These are phyloP conservation scores for Microctonus brassicae DNA, from an alignment of 2,888 invertebrate genomes.

Conservation along the genomic window DNA sequence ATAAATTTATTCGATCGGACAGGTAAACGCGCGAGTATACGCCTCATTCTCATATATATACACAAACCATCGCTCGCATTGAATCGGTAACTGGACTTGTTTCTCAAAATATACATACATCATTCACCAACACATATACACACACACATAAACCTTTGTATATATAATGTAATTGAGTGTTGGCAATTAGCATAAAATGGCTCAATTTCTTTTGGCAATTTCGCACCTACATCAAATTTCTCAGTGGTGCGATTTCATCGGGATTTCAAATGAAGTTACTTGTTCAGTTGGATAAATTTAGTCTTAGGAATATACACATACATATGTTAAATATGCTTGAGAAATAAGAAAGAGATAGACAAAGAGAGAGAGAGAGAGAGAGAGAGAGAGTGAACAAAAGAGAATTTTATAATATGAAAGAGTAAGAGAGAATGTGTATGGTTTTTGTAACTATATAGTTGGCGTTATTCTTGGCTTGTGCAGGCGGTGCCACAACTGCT, in stretches of 20 bases:
- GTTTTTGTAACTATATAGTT: neutral
- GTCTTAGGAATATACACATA: neutral
- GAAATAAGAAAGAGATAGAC: neutral
- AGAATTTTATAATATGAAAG: no score
- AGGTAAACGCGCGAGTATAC: neutral
- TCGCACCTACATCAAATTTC: conserved; percentile 36
- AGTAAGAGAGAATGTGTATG: neutral
- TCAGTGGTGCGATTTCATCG: neutral
- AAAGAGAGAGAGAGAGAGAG: neutral
- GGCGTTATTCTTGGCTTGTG: neutral
- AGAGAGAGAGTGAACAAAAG: neutral
- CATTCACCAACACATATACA: neutral
- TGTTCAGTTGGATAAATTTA: conserved; percentile 1
- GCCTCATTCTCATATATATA: neutral
- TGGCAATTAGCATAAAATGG: conserved; percentile 49
- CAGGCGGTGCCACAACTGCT: conserved; percentile 21
- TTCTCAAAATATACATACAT: conserved; percentile 22
- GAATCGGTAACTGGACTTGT: conserved; percentile 15
- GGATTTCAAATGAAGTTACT: conserved; percentile 3
- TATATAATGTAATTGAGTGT: conserved; percentile 32
- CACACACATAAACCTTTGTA: no score
- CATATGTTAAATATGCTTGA: no score
- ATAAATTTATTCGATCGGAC: conserved; percentile 25
- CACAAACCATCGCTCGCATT: neutral
- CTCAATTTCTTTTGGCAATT: conserved; percentile 46